Conservation (phyloP, 1,140 invertebrate species). For the Diorhabda sublineata region DNA sequence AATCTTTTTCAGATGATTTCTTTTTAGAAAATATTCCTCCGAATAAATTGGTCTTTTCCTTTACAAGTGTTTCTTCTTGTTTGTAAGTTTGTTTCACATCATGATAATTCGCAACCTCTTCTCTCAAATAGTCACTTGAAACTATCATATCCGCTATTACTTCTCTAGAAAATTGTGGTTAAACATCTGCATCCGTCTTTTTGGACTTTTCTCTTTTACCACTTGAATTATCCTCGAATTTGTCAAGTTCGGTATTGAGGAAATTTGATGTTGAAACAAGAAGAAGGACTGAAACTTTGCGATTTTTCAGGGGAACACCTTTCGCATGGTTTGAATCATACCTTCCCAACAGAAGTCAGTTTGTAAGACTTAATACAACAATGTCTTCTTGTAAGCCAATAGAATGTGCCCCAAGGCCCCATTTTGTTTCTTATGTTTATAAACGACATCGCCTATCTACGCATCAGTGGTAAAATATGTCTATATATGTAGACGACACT, state of each 20-base stretch:
- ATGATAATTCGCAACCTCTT: constrained; percentile 27
- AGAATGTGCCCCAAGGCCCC: too few species aligned
- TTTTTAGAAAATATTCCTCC: constrained; percentile 30
- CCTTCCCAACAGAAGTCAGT: too few species aligned
- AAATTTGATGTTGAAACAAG: constrained; percentile 23
- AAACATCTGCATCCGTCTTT: not conserved
- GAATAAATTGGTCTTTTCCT: constrained; percentile 22
- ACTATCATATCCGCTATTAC: constrained; percentile 15
- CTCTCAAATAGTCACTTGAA: constrained; percentile 20
- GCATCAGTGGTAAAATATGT: too few species aligned
- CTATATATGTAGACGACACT: too few species aligned
- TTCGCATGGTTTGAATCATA: too few species aligned
- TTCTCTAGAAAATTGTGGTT: constrained; percentile 11
- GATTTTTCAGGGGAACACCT: too few species aligned
- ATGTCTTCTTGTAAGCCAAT: too few species aligned
- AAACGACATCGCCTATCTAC: too few species aligned
- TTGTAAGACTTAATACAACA: too few species aligned
- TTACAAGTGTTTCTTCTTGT: constrained; percentile 4
- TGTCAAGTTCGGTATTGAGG: constrained; percentile 30
- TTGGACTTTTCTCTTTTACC: constrained; percentile 10
- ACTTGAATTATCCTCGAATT: constrained; percentile 10
- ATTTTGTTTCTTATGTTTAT: too few species aligned
- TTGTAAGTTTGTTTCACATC: constrained; percentile 21
- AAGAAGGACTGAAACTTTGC: too few species aligned
- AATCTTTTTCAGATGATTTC: constrained; percentile 28